Evolutionary conservation across 2,113 vertebrate genomes (phyloP).

Genomic region (Solea senegalensis): DNA sequence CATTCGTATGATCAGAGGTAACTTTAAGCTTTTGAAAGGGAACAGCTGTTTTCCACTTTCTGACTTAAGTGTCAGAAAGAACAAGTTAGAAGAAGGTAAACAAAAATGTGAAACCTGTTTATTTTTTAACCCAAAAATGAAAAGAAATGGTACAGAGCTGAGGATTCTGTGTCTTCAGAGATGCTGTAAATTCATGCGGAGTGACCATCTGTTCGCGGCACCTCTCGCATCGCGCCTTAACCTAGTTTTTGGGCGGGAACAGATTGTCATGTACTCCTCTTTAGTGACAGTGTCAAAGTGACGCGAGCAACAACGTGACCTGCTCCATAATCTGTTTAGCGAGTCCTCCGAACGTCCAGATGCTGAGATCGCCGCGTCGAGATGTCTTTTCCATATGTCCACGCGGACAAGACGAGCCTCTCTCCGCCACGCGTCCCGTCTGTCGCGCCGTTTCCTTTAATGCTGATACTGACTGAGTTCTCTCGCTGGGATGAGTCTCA

Average conservation of each 20-base stretch:
- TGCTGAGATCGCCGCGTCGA: too few species aligned
- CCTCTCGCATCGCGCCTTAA: constrained; percentile 21
- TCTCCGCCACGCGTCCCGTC: too few species aligned
- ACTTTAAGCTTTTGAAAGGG: too few species aligned
- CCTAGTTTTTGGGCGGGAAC: constrained; percentile 13
- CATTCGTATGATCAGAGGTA: too few species aligned
- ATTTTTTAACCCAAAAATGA: background rate
- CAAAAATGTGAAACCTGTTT: too few species aligned
- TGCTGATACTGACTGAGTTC: too few species aligned
- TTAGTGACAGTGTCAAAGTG: constrained; percentile 15
- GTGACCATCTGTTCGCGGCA: constrained; percentile 39
- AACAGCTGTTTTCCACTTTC: too few species aligned
- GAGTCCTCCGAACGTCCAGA: background rate
- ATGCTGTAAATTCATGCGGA: background rate
- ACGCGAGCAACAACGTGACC: constrained; percentile 16
- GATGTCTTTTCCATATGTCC: background rate
- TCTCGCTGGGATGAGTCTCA: too few species aligned
- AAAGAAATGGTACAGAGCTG: background rate
- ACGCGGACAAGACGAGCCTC: background rate
- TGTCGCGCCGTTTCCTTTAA: too few species aligned
- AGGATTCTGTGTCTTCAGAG: background rate
- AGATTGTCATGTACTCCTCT: constrained; percentile 29
- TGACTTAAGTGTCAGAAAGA: too few species aligned
- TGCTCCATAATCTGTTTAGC: constrained; percentile 17
- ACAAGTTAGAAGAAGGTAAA: too few species aligned